phyloP scores from a whole-genome alignment of 53 echinoderm and acorn worm genomes.

The Apostichopus leukothele region DNA sequence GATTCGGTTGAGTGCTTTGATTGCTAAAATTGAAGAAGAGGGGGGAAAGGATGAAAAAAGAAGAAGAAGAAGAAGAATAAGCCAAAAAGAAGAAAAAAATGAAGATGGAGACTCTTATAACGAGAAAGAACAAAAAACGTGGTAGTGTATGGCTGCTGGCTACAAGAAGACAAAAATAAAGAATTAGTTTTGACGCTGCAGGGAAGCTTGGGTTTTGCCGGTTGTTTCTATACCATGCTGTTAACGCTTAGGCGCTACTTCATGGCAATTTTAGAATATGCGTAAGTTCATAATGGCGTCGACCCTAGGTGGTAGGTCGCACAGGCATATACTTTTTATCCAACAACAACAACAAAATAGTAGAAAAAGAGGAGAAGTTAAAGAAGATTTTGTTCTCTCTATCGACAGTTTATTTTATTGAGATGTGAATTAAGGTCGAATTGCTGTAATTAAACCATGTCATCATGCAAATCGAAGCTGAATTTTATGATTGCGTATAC shows the following conservation, averaged over 20 bases:
- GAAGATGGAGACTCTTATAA: neutral
- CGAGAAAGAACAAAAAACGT: neutral
- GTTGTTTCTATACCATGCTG: neutral
- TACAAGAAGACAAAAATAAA: neutral
- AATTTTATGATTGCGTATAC: too few species aligned
- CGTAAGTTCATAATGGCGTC: neutral
- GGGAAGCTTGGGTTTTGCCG: neutral
- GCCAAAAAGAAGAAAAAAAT: neutral
- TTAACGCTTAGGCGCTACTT: neutral
- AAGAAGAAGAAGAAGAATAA: neutral
- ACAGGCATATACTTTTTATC: too few species aligned
- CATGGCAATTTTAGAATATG: neutral
- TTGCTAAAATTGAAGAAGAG: constrained; percentile 22
- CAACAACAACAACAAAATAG: too few species aligned
- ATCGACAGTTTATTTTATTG: too few species aligned
- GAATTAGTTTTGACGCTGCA: neutral
- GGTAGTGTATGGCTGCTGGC: neutral
- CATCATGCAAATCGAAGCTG: too few species aligned
- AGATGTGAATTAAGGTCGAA: too few species aligned
- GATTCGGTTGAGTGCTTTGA: constrained; percentile 39
- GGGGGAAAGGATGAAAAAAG: neutral
- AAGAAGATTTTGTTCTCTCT: too few species aligned
- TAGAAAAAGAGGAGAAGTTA: too few species aligned
- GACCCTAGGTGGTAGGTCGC: neutral
- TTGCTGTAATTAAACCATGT: too few species aligned